phyloP scores from a whole-genome alignment of 1,140 invertebrate genomes.

The Drosophila sechellia region DNA sequence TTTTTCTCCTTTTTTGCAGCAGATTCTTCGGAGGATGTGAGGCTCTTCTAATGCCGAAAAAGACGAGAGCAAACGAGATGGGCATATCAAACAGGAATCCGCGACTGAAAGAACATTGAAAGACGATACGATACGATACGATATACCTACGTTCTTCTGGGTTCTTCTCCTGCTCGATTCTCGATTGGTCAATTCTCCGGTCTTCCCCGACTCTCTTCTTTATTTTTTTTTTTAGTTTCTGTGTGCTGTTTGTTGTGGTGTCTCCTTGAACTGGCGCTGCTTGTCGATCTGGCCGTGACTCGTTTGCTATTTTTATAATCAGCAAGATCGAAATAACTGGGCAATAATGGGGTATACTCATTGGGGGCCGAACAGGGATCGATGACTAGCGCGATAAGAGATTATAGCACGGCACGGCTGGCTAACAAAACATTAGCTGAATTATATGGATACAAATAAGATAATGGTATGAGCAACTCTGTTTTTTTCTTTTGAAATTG shows the following conservation, averaged over 20 bases:
- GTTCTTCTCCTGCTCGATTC: constrained; percentile 17
- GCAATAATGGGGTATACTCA: constrained; percentile 32
- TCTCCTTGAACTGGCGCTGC: constrained; percentile 60
- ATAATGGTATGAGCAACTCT: constrained; percentile 6
- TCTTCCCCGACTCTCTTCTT: background rate
- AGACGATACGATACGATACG: constrained; percentile 29
- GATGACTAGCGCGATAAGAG: constrained; percentile 10
- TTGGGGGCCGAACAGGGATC: constrained; percentile 11
- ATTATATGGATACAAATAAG: constrained; percentile 19
- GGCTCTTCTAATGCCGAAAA: constrained; percentile 60
- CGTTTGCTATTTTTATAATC: constrained; percentile 79
- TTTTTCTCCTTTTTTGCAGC: constrained; percentile 53
- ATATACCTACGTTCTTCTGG: constrained; percentile 57
- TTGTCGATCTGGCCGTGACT: constrained; percentile 69
- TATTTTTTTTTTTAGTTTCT: background rate
- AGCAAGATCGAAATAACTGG: constrained; percentile 45
- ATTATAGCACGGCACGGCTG: constrained; percentile 1
- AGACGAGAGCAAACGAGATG: background rate
- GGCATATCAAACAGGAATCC: constrained; percentile 50
- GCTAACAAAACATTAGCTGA: constrained; percentile 8
- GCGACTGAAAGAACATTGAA: constrained; percentile 42
- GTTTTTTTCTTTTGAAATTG: background rate
- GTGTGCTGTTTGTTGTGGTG: constrained; percentile 16
- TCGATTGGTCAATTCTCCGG: constrained; percentile 41
- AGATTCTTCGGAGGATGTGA: constrained; percentile 50